Base-by-base conservation (phyloP, 2,113 vertebrate species). In the Tympanuchus pallidicinctus region DNA sequence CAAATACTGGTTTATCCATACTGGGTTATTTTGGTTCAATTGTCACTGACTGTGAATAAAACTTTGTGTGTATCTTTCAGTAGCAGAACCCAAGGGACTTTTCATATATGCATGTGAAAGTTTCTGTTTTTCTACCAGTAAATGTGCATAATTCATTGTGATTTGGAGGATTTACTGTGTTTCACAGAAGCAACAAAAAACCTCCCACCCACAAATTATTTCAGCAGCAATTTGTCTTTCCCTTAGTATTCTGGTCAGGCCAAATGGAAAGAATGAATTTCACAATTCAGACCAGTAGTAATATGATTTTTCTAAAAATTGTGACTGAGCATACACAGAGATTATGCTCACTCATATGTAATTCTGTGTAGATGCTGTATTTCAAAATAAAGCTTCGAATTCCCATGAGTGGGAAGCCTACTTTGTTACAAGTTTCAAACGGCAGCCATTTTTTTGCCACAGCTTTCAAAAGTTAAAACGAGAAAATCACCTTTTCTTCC, bases 171-270 rank as follows among this genome's bases (percentile, higher is more conserved):
- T 93, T 75, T 88, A 60, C 28, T 54, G 34, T 1, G 1, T 82
- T 92, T 72, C 57, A 88, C 18, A 84, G 57, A 95, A 88, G n/a
- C 70, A 88, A 73, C 28, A 75, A 64, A 86, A 88, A 72, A 71
- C 48, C 25, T 92, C 65, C 82, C 47, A 72, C 52, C 22, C 57
- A 30, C 57, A 75, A 83, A 83, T 57, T 45, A 74, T 90, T 91
- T 72, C 75, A 91, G 56, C 59, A 89, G 45, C 12, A 17, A 2
- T 28, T 52, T 47, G 27, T 73, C 70, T 73, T 34, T 48, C 1
- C 48, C 82, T 38, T 13, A 81, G 34, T 83, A 73, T 34, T 63
- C 42, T 81, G 8, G 21, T 64, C 34, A 91, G 52, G n/a, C 22
- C 34, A 71, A 79, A 83, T 0, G 0, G 11, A 3, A 88, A 74